Conservation (phyloP, 64 coral and sea anemone genomes). For the Astreopora myriophthalma region DNA sequence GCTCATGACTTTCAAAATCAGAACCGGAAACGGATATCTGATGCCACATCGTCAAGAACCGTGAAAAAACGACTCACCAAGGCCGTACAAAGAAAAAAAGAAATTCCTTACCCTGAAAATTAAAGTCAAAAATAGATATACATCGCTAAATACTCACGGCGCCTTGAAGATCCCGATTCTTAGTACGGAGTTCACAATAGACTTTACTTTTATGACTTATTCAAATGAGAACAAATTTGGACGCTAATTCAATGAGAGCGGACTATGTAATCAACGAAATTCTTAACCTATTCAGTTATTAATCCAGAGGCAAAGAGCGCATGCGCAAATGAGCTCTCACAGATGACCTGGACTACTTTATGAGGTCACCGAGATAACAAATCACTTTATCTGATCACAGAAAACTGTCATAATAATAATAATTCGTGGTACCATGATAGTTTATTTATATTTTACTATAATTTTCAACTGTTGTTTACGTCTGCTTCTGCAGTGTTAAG, state of each 20-base stretch:
- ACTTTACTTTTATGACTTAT: slow-evolving; percentile 5
- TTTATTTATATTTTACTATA: too few species aligned
- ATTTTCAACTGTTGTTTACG: too few species aligned
- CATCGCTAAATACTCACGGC: slow-evolving; percentile 3
- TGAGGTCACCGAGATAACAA: neutral
- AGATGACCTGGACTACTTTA: neutral
- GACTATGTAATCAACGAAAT: slow-evolving; percentile 46
- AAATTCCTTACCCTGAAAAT: neutral
- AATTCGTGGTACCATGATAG: too few species aligned
- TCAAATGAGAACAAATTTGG: neutral
- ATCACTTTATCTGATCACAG: neutral
- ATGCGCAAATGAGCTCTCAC: neutral
- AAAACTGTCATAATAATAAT: neutral
- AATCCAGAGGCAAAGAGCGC: neutral
- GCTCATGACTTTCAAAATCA: slow-evolving; percentile 23
- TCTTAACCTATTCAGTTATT: slow-evolving; percentile 31
- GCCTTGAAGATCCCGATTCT: slow-evolving; percentile 4
- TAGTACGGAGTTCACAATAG: neutral
- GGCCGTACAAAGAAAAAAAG: neutral
- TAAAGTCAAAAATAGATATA: neutral
- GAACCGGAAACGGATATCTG: neutral
- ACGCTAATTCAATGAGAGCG: slow-evolving; percentile 21
- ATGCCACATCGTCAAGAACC: slow-evolving; percentile 3
- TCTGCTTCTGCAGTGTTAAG: too few species aligned
- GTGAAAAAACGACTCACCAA: neutral